Evolutionary conservation across 1,140 invertebrate genomes (phyloP).

Genomic region (Anastrepha ludens): DNA sequence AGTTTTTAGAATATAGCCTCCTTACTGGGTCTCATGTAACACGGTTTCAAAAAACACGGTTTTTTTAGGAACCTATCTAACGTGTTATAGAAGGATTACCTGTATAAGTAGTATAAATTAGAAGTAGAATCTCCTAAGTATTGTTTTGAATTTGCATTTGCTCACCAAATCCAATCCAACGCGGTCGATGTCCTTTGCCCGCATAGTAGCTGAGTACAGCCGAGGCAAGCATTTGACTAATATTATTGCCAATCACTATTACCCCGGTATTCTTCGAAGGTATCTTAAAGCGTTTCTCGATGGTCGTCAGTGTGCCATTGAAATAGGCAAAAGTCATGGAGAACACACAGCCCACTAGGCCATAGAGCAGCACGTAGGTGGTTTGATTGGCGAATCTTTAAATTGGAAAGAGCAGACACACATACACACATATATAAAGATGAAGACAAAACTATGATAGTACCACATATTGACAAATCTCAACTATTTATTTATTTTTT

Average conservation of each 20-base stretch:
- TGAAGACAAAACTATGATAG: no score
- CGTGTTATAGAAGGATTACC: no score
- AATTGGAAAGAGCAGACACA: neutral
- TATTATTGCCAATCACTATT: conserved; percentile 82
- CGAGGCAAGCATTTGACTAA: conserved; percentile 65
- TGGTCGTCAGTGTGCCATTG: conserved; percentile 84
- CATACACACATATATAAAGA: no score
- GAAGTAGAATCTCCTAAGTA: no score
- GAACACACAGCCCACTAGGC: conserved; percentile 82
- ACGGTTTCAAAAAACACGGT: no score
- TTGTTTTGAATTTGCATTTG: neutral
- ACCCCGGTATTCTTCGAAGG: conserved; percentile 83
- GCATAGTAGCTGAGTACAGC: conserved; percentile 65
- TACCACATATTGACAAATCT: no score
- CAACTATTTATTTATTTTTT: no score
- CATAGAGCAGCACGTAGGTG: conserved; percentile 83
- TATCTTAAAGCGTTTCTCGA: conserved; percentile 88
- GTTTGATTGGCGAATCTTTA: conserved; percentile 82
- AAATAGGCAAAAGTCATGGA: conserved; percentile 85
- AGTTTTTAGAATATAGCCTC: no score
- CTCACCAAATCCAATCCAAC: conserved; percentile 69
- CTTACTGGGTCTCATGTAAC: no score
- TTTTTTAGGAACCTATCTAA: no score
- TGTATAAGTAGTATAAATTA: no score
- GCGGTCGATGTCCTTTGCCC: conserved; percentile 65